Percentiles rank a stretch among this genome's conserved stretches.
These are phyloP conservation scores for Nibea coibor DNA, from an alignment of 2,113 vertebrate genomes.

Conservation along the genomic window DNA sequence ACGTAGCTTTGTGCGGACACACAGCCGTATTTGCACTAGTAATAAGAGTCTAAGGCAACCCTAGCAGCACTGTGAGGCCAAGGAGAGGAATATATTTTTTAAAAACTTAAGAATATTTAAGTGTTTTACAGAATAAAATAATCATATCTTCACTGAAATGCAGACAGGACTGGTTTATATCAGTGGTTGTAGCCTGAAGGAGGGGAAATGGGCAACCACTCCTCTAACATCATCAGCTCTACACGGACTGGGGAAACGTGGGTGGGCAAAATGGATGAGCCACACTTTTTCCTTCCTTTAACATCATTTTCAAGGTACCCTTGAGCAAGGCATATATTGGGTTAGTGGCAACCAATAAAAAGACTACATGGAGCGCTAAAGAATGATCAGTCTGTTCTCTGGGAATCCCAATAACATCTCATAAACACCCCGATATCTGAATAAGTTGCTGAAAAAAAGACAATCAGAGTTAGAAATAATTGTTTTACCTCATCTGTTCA, in stretches of 20 bases:
- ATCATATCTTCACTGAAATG: slow-evolving; percentile 20
- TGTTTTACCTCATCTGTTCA: neutral
- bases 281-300: slow-evolving; percentile 32
- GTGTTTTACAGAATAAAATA: slow-evolving; percentile 33
- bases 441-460: neutral
- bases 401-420: neutral
- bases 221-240: slow-evolving; percentile 49
- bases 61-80: neutral
- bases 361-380: neutral
- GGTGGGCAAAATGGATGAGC: slow-evolving; percentile 56
- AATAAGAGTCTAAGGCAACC: neutral
- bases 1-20: too few relatives aligned
- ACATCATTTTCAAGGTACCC: slow-evolving; percentile 27
- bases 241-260: slow-evolving; percentile 23
- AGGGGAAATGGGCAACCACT: slow-evolving; percentile 30
- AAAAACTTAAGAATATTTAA: slow-evolving; percentile 14
- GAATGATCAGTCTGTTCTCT: neutral
- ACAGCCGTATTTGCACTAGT: too few relatives aligned
- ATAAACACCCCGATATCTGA: neutral
- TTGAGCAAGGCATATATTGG: slow-evolving; percentile 36
- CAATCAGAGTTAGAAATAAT: too few relatives aligned
- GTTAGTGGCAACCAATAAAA: slow-evolving; percentile 7
- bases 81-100: neutral
- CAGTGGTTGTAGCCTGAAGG: slow-evolving; percentile 36
- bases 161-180: slow-evolving; percentile 28